Conservation (phyloP, 1,140 invertebrate genomes). For the Drosophila persimilis region DNA sequence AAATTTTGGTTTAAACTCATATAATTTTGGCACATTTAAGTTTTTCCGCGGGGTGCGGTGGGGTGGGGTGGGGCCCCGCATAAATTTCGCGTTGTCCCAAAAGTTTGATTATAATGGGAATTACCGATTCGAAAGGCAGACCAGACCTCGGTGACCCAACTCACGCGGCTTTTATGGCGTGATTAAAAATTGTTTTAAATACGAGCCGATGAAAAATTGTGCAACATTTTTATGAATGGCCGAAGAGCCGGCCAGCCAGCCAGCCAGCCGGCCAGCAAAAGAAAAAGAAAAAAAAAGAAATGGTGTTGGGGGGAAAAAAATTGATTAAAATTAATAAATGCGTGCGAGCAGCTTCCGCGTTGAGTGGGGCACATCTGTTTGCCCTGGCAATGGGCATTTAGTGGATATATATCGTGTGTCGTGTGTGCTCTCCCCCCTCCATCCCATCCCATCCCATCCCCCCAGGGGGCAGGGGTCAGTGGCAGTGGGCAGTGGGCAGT, state of each 20-base stretch:
- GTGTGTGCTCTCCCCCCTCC: conserved; percentile 14
- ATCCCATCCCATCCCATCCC: not conserved
- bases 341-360: conserved; percentile 43
- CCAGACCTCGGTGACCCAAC: conserved; percentile 1
- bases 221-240: conserved; percentile 37
- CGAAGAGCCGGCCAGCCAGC: conserved; percentile 6
- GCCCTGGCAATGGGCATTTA: conserved; percentile 65
- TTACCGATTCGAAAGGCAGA: conserved; percentile 27
- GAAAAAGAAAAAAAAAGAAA: conserved; percentile 10
- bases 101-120: conserved; percentile 46
- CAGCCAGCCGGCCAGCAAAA: conserved; percentile 16
- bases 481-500: too few relatives aligned
- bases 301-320: conserved; percentile 51
- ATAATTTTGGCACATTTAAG: conserved; percentile 57
- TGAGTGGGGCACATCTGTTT: conserved; percentile 41
- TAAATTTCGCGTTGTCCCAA: conserved; percentile 3
- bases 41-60: conserved; percentile 12
- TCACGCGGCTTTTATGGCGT: conserved; percentile 53
- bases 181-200: conserved; percentile 79
- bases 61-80: not conserved
- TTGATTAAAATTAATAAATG: conserved; percentile 79
- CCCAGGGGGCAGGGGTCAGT: too few relatives aligned
- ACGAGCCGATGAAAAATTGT: conserved; percentile 52
- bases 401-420: conserved; percentile 42
- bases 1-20: conserved; percentile 76